phyloP scores from a whole-genome alignment of 2,797 vertebrate species.

The Hydrophis major region DNA sequence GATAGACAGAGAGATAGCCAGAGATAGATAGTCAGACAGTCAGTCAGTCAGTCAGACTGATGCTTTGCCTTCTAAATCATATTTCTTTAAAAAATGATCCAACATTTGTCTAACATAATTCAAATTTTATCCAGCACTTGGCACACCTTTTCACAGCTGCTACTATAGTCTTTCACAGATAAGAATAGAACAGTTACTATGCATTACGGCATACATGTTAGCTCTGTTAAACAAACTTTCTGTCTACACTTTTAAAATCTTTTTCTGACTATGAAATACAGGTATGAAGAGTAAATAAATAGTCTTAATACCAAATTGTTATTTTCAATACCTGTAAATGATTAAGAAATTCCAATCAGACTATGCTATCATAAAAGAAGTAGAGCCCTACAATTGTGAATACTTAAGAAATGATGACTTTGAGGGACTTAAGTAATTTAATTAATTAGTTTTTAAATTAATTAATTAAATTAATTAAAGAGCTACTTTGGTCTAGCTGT shows the following conservation, averaged over 20 bases:
- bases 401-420: background rate
- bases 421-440: background rate
- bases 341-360: background rate
- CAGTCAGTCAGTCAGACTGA: background rate
- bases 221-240: background rate
- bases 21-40: too few relatives aligned
- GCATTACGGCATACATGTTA: background rate
- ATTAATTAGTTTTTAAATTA: background rate
- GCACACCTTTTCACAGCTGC: background rate
- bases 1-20: too few relatives aligned
- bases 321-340: background rate
- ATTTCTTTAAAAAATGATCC: background rate
- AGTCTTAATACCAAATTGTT: background rate
- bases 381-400: background rate
- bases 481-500: background rate
- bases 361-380: background rate
- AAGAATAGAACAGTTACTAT: background rate
- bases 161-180: background rate
- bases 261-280: background rate
- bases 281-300: background rate
- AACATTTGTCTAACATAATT: background rate
- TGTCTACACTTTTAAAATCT: background rate
- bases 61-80: background rate
- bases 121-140: background rate
- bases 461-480: background rate